A percentile compares a stretch with the other conserved stretches of the same genome.
Evolutionary conservation across 2,888 invertebrate species (phyloP).

Genomic region (Onchidella celtica): DNA sequence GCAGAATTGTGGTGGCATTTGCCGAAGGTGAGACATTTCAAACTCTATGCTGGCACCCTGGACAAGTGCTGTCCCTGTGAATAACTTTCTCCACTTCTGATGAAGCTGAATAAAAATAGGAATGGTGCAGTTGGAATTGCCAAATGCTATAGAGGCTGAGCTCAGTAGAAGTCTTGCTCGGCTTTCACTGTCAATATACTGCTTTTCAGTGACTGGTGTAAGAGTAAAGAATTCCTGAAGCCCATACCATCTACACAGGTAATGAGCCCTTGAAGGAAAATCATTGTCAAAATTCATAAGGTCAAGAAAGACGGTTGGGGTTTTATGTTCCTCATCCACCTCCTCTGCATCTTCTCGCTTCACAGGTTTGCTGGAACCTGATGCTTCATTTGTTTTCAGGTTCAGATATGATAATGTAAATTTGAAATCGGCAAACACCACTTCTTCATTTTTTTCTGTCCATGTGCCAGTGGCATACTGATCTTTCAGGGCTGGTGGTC

Average conservation of each 20-base stretch:
- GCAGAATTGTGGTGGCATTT: constrained; percentile 89
- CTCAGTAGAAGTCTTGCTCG: constrained; percentile 89
- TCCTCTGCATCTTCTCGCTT: constrained; percentile 54
- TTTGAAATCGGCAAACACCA: constrained; percentile 78
- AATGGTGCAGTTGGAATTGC: constrained; percentile 89
- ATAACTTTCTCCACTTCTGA: constrained; percentile 89
- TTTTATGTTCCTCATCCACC: constrained; percentile 63
- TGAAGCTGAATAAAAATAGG: constrained; percentile 93
- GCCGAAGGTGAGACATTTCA: constrained; percentile 92
- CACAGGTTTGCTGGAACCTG: constrained; percentile 49
- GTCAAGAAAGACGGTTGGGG: constrained; percentile 73
- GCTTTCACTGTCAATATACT: constrained; percentile 79
- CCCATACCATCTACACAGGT: constrained; percentile 85
- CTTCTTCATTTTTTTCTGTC: constrained; percentile 77
- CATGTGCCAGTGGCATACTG: constrained; percentile 76
- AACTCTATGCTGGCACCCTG: constrained; percentile 88
- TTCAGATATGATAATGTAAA: constrained; percentile 71
- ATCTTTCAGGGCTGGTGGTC: constrained; percentile 72
- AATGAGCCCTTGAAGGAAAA: constrained; percentile 83
- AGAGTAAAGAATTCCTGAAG: constrained; percentile 91
- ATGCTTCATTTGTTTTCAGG: constrained; percentile 57
- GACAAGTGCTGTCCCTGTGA: constrained; percentile 88
- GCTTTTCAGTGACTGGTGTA: constrained; percentile 83
- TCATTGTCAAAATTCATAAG: constrained; percentile 82
- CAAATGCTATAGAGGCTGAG: constrained; percentile 90